Base-by-base conservation (phyloP, 2,797 vertebrate species). In the Crenuchus spilurus region DNA sequence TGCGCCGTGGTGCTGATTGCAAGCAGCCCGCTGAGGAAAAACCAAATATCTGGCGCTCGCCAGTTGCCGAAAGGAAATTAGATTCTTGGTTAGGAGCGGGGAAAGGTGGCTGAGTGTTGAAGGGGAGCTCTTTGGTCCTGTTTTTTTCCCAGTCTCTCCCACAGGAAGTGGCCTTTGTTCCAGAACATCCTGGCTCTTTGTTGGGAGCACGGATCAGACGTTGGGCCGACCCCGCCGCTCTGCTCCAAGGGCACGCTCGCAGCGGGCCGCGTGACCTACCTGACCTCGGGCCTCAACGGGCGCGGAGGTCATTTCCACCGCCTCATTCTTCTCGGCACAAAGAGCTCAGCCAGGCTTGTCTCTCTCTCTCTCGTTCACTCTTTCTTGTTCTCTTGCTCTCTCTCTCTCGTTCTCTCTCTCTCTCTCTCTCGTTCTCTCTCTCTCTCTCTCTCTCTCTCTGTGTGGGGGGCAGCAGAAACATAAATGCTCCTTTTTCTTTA, bases 81-180 rank as follows among this genome's bases (percentile, higher is more conserved):
- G 76, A 79, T 78, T 76, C 76, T 82, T 73, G 72, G 24, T 60
- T 48, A 63, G 58, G 55, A 61, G 72, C 66, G 48, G 39, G 31
- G 28, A 65, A 62, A 52, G 61, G 65, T 67, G 64, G 75, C 76
- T 75, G 20, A 77, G 61, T 77, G 64, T 33, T 58, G 55, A 7
- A 16, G 28, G 71, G 70, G 71, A 57, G 60, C 20, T 52, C 42
- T 74, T 66, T 65, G 72, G 72, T 80, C 55, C 33, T 70, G 67
- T 30, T 57, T 80, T 81, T 80, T 78, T 68, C 82, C 77, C 78
- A 82, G 81, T 63, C 79, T 67, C 72, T 77, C 37, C 62, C 31
- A 81, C 87, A 81, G 69, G 85, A 89, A 81, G 77, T 44, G 81
- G 67, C 65, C 73, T 77, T 88, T 88, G 86, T 89, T 88, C 81